Conservation (phyloP, 2,113 vertebrate genomes). For the Stegostoma tigrinum region DNA sequence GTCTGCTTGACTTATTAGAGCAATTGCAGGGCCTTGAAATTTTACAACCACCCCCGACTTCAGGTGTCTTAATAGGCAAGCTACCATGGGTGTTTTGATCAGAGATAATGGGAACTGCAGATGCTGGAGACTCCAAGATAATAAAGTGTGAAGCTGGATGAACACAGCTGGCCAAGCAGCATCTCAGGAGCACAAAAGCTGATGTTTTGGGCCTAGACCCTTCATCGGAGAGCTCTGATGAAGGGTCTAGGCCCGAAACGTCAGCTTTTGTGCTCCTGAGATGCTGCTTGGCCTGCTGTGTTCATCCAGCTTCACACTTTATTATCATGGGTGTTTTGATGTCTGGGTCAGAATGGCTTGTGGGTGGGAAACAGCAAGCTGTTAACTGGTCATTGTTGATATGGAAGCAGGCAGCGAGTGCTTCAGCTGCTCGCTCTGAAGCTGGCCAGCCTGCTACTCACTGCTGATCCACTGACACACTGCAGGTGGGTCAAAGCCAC, state of each 20-base stretch:
- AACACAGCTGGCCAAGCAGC: too few relatives aligned
- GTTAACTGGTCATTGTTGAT: neutral
- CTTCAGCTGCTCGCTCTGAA: neutral
- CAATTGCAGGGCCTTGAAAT: neutral
- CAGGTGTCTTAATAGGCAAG: neutral
- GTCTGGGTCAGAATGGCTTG: neutral
- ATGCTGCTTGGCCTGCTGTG: too few relatives aligned
- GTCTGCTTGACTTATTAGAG: neutral
- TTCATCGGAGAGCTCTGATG: too few relatives aligned
- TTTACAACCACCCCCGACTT: neutral
- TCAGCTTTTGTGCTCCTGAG: too few relatives aligned
- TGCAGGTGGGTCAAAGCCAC: neutral
- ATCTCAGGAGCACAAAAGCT: too few relatives aligned
- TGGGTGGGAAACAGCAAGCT: neutral
- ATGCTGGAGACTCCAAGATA: too few relatives aligned
- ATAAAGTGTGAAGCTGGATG: too few relatives aligned
- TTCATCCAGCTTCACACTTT: too few relatives aligned
- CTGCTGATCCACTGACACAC: too few relatives aligned
- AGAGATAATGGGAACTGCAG: too few relatives aligned
- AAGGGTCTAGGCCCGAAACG: too few relatives aligned
- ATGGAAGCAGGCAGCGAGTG: neutral
- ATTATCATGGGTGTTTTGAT: neutral
- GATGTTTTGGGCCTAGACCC: too few relatives aligned
- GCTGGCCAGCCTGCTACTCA: neutral
- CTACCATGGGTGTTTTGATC: neutral